phyloP scores from a whole-genome alignment of 1,140 invertebrate species.

The Drosophila yakuba region DNA sequence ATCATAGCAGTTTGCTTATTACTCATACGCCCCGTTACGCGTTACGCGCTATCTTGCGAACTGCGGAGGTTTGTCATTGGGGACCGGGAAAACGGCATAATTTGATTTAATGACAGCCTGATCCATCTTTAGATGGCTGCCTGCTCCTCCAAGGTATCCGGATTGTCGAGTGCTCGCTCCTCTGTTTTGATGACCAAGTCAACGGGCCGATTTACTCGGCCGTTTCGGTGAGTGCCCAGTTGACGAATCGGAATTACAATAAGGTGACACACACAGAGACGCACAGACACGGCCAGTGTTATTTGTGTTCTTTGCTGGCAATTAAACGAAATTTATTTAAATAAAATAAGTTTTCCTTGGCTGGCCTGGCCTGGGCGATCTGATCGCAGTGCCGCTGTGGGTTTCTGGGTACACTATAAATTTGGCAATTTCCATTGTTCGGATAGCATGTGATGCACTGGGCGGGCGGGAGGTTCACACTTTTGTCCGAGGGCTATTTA shows the following conservation, averaged over 20 bases:
- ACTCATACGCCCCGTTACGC: slow-evolving; percentile 60
- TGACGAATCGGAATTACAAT: slow-evolving; percentile 73
- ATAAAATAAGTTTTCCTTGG: slow-evolving; percentile 76
- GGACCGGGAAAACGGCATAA: neutral
- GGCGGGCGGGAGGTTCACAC: slow-evolving; percentile 49
- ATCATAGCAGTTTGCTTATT: slow-evolving; percentile 60
- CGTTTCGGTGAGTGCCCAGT: slow-evolving; percentile 34
- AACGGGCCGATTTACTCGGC: slow-evolving; percentile 8
- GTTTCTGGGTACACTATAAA: slow-evolving; percentile 77
- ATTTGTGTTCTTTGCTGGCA: slow-evolving; percentile 64
- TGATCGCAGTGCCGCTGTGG: slow-evolving; percentile 45
- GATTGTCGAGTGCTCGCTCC: neutral
- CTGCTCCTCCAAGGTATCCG: slow-evolving; percentile 4
- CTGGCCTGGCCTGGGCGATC: slow-evolving; percentile 60
- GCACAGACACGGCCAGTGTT: slow-evolving; percentile 19
- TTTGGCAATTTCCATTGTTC: slow-evolving; percentile 82
- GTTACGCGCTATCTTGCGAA: slow-evolving; percentile 6
- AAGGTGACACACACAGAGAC: slow-evolving; percentile 35
- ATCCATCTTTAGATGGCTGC: slow-evolving; percentile 6
- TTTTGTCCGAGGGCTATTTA: slow-evolving; percentile 85
- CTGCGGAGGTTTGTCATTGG: neutral
- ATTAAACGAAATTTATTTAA: slow-evolving; percentile 84
- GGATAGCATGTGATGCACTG: slow-evolving; percentile 40
- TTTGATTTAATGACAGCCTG: slow-evolving; percentile 4
- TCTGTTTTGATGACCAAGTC: slow-evolving; percentile 20